Conservation (phyloP, 2,888 invertebrate genomes). For the Hypolimnas misippus region DNA sequence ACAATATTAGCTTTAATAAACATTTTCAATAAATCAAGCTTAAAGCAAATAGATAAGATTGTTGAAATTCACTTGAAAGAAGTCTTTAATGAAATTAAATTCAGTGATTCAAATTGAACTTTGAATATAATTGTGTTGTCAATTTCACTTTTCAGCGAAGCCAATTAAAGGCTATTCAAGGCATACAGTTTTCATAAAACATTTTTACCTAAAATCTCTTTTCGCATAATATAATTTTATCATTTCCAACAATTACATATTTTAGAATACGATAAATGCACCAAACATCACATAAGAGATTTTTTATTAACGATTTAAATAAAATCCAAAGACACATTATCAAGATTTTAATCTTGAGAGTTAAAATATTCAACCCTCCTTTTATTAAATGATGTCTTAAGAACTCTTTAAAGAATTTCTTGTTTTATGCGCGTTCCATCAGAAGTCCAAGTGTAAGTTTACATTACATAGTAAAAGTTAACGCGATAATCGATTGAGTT, state of each 20-base stretch:
- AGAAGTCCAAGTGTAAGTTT: too few species aligned
- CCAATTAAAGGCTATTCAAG: conserved; percentile 38
- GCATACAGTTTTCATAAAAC: conserved; percentile 16
- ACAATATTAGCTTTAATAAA: conserved; percentile 22
- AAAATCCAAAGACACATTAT: not conserved
- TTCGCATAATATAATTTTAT: conserved; percentile 25
- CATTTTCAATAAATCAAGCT: not conserved
- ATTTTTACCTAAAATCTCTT: conserved; percentile 17
- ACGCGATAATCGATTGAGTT: too few species aligned
- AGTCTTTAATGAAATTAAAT: not conserved
- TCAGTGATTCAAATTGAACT: not conserved
- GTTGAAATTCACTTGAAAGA: too few species aligned
- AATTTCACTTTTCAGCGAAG: conserved; percentile 47
- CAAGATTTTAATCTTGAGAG: not conserved
- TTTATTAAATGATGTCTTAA: not conserved
- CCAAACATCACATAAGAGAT: conserved; percentile 35
- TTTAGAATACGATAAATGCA: conserved; percentile 30
- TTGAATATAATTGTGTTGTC: conserved; percentile 26
- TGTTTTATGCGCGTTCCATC: not conserved
- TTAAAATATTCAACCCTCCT: not conserved
- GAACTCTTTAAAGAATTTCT: not conserved
- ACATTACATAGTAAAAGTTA: too few species aligned
- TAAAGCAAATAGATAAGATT: not conserved
- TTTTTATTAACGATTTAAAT: not conserved
- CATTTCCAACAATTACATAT: conserved; percentile 29